Conservation (phyloP, 2,888 invertebrate species). For the Lepidocyrtoides sp. region DNA sequence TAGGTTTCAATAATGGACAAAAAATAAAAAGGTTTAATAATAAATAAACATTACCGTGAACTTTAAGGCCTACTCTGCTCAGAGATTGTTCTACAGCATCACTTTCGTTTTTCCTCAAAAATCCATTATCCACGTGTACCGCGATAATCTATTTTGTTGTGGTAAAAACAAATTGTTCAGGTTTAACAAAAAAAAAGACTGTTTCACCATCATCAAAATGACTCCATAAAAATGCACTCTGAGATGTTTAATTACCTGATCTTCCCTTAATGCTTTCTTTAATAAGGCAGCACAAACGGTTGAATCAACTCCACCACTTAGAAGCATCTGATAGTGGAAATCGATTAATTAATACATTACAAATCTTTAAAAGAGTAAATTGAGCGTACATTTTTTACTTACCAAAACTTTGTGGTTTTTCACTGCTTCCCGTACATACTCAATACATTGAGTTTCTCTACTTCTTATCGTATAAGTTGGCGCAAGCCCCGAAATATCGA, state of each 20-base stretch:
- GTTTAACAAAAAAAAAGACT: too few species aligned
- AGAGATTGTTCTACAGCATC: conserved; percentile 94
- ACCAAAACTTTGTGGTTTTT: conserved; percentile 97
- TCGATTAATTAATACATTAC: conserved; percentile 21
- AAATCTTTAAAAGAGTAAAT: not conserved
- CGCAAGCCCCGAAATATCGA: conserved; percentile 95
- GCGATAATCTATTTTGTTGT: conserved; percentile 97
- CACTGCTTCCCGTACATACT: conserved; percentile 96
- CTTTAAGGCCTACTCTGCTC: conserved; percentile 93
- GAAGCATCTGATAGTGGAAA: conserved; percentile 90
- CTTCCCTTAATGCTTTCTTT: conserved; percentile 94
- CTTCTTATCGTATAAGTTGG: conserved; percentile 96
- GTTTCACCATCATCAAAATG: too few species aligned
- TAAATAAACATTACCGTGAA: conserved; percentile 88
- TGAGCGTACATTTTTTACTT: conserved; percentile 87
- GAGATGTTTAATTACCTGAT: too few species aligned
- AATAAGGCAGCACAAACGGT: conserved; percentile 99
- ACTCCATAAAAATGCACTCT: too few species aligned
- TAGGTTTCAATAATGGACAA: not conserved
- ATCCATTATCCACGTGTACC: conserved; percentile 99
- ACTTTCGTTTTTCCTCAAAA: conserved; percentile 99
- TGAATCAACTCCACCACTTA: conserved; percentile 99
- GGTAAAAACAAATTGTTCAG: too few species aligned
- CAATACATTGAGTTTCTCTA: conserved; percentile 96
- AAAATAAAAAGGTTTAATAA: too few species aligned